Percentiles rank a stretch among this genome's conserved stretches.
Evolutionary conservation across 2,888 invertebrate genomes (phyloP).

Genomic region (Camptogramma bilineatum): DNA sequence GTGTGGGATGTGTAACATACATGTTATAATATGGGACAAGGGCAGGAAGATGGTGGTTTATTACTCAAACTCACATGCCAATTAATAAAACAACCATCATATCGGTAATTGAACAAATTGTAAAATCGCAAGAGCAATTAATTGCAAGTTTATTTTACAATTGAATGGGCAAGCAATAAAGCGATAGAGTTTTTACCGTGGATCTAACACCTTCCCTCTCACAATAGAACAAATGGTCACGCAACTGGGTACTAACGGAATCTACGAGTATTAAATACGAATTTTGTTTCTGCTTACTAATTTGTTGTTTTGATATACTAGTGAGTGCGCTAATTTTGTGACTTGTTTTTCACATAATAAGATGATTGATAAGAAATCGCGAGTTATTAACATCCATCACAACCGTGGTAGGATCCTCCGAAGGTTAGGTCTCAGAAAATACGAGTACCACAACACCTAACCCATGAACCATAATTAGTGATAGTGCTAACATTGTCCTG

Average conservation of each 20-base stretch:
- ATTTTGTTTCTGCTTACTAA: conserved; percentile 15
- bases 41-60: background rate
- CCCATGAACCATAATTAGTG: too few species aligned
- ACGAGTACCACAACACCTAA: too few species aligned
- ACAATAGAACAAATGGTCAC: conserved; percentile 49
- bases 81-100: conserved; percentile 7
- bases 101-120: conserved; percentile 19
- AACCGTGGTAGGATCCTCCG: too few species aligned
- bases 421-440: too few species aligned
- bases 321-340: too few species aligned
- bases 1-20: too few species aligned
- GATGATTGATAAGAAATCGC: too few species aligned
- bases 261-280: background rate
- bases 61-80: background rate
- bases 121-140: conserved; percentile 19
- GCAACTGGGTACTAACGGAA: conserved; percentile 27
- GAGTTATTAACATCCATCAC: too few species aligned
- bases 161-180: conserved; percentile 45
- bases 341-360: too few species aligned
- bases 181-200: conserved; percentile 43
- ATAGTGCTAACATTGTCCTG: too few species aligned
- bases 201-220: conserved; percentile 46
- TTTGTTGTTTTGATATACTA: background rate
- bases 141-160: conserved; percentile 42
- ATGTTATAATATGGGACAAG: background rate